Evolutionary conservation across 2,888 invertebrate species (phyloP), one percentile per base, ranked within the genome.

Genomic region (Caenorhabditis sp.): DNA sequence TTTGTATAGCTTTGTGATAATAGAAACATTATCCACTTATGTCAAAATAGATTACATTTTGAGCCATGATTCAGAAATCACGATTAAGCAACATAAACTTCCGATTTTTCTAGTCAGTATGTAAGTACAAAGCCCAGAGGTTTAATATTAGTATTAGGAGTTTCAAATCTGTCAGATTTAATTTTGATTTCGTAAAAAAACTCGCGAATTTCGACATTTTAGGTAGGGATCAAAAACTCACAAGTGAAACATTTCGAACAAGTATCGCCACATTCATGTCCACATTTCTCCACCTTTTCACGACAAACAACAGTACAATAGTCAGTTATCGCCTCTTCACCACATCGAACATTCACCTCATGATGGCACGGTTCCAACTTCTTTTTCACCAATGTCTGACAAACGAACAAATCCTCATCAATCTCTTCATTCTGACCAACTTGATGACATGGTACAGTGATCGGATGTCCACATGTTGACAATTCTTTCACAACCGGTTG

Each of bases 221-320:
- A n/a, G 5, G 7, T 14, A 14, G 17, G 5, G 5, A 50, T 36
- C 7, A 27, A 20, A 58, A 58, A 27, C 59, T 60, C 20, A 61
- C 61, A 56, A 49, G 49, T 26, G 59, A 43, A 68, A 49, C 73
- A 73, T 2, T 0, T 38, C 5, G 69, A 69, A 23, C 73, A 73
- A 1, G 10, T 20, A 36, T 68, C 36, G n/a, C 53, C 56, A 14
- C 73, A 76, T 14, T 31, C 25, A 54, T 76, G 76, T 7, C 54
- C 52, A 36, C 76, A 76, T 4, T 61, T n/a, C 1, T 43, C n/a
- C 21, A 76, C 17, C 1, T 27, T 1, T 58, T 59, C n/a, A 5
- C 23, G 20, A 25, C 76, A 76, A 10, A 23, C 10, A 2, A 54
- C 23, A 2, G 17, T 23, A 59, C 79, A 79, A 3, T 23, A 21